phyloP scores from a whole-genome alignment of 2,113 vertebrate genomes.

The Labeo rohita region DNA sequence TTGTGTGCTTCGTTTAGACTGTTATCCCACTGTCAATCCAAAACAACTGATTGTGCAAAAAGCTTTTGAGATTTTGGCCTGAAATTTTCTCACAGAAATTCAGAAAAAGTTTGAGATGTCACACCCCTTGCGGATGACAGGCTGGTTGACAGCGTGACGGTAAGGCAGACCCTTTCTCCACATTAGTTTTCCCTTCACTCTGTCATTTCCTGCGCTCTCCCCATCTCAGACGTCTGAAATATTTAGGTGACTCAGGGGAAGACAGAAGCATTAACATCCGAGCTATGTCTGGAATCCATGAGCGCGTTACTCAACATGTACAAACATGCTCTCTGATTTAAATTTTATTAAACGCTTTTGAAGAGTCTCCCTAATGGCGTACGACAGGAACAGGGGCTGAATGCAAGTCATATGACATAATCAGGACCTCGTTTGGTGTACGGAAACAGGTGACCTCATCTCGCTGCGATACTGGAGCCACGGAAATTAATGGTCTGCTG shows the following conservation, averaged over 20 bases:
- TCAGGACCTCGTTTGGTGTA: not conserved
- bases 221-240: not conserved
- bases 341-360: not conserved
- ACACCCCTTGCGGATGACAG: not conserved
- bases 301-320: not conserved
- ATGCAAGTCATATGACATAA: not conserved
- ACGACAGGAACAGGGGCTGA: not conserved
- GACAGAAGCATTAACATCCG: slow-evolving; percentile 11
- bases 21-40: not conserved
- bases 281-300: slow-evolving; percentile 35
- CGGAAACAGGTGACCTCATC: slow-evolving; percentile 31
- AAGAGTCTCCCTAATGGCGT: not conserved
- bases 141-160: not conserved
- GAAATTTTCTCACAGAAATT: not conserved
- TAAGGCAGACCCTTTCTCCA: not conserved
- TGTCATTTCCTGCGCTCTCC: slow-evolving; percentile 22
- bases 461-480: slow-evolving; percentile 25
- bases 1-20: not conserved
- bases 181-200: slow-evolving; percentile 10
- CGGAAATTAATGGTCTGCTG: not conserved
- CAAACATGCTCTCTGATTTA: not conserved
- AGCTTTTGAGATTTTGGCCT: not conserved
- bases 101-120: not conserved
- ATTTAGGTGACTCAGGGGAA: slow-evolving; percentile 1
- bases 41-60: not conserved